Conservation (phyloP, 1,140 invertebrate genomes). For the Tachypleus tridentatus region DNA sequence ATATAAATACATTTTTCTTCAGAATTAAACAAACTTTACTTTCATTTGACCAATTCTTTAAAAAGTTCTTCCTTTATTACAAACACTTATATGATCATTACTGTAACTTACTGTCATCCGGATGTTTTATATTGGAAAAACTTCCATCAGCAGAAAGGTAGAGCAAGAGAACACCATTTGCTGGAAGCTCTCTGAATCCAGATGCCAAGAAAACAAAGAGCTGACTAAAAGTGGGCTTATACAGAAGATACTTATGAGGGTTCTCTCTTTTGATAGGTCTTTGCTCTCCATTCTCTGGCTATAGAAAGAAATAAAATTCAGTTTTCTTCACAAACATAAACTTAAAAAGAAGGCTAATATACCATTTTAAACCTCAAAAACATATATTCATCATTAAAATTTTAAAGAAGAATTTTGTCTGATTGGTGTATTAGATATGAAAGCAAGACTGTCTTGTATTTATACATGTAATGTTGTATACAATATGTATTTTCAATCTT, state of each 20-base stretch:
- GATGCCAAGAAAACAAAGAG: conserved; percentile 86
- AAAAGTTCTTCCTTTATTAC: not conserved
- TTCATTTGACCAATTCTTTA: too few relatives aligned
- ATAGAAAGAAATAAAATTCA: not conserved
- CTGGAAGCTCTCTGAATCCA: conserved; percentile 78
- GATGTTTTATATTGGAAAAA: conserved; percentile 73
- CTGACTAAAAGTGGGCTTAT: conserved; percentile 88
- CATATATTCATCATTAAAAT: not conserved
- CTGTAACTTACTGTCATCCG: conserved; percentile 34
- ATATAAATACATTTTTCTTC: too few relatives aligned
- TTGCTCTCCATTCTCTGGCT: conserved; percentile 49
- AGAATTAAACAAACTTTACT: too few relatives aligned
- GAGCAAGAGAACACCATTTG: conserved; percentile 76
- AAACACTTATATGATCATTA: not conserved
- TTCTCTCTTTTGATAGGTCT: conserved; percentile 58
- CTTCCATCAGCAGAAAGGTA: conserved; percentile 91
- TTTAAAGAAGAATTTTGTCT: not conserved
- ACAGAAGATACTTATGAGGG: conserved; percentile 93
- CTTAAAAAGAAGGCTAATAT: not conserved
- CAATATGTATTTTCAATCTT: too few relatives aligned
- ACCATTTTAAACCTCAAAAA: not conserved
- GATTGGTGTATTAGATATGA: not conserved
- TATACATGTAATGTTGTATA: not conserved
- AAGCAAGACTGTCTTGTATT: not conserved
- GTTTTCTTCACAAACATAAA: too few relatives aligned